Conservation (phyloP, 2,797 vertebrate genomes). For the Babyrousa celebensis region DNA sequence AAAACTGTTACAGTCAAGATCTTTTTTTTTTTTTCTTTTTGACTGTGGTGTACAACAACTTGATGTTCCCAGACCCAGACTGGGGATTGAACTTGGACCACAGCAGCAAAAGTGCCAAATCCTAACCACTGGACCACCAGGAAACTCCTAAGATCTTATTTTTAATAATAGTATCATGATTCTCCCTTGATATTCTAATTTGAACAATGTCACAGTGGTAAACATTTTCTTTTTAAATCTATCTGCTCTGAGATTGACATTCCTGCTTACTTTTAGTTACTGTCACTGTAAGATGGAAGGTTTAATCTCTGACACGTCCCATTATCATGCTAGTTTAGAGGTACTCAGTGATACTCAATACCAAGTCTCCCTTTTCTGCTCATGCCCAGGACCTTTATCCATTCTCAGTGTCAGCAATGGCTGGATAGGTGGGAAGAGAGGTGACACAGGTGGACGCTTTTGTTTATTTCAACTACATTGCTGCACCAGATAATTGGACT, state of each 20-base stretch:
- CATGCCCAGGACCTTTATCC: background rate
- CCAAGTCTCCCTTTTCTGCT: background rate
- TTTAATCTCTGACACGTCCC: slow-evolving; percentile 51
- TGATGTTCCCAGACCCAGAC: too few relatives aligned
- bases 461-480: slow-evolving; percentile 57
- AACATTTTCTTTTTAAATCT: slow-evolving; percentile 27
- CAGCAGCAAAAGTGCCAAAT: too few relatives aligned
- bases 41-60: too few relatives aligned
- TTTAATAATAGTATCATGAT: slow-evolving; percentile 54
- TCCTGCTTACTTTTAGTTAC: slow-evolving; percentile 50
- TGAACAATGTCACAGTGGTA: background rate
- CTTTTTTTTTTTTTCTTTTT: slow-evolving; percentile 44
- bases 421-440: slow-evolving; percentile 13
- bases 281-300: background rate
- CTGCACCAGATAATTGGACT: slow-evolving; percentile 55
- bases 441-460: slow-evolving; percentile 45
- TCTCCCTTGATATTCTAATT: slow-evolving; percentile 53
- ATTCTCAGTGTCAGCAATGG: slow-evolving; percentile 58
- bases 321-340: slow-evolving; percentile 57
- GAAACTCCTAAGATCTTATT: slow-evolving; percentile 14
- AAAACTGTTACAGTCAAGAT: slow-evolving; percentile 6
- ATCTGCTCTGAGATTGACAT: slow-evolving; percentile 51
- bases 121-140: too few relatives aligned
- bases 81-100: too few relatives aligned
- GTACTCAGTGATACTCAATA: slow-evolving; percentile 17